These are phyloP conservation scores for Pipistrellus pipistrellus DNA, from an alignment of 2,797 vertebrate species.

Conservation along the genomic window DNA sequence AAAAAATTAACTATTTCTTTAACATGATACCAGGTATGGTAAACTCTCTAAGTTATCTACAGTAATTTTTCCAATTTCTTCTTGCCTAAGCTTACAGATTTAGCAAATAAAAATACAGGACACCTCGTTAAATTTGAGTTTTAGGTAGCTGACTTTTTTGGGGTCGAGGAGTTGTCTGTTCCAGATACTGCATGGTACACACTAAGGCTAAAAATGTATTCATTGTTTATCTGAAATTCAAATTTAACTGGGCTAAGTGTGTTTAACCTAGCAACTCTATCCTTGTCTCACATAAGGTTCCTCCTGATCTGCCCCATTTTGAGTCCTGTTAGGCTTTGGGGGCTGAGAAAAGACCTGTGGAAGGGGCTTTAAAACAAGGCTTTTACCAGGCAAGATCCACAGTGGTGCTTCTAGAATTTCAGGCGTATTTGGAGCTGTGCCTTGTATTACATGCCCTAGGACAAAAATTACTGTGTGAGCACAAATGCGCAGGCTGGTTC, in stretches of 20 bases:
- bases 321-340: constrained; percentile 38
- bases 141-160: not conserved
- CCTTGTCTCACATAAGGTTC: constrained; percentile 43
- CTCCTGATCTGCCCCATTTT: constrained; percentile 69
- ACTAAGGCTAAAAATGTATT: constrained; percentile 22
- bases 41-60: constrained; percentile 35
- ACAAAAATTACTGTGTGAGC: constrained; percentile 62
- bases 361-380: constrained; percentile 9
- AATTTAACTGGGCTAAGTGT: not conserved
- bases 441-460: constrained; percentile 25
- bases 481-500: constrained; percentile 21
- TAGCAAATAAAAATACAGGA: constrained; percentile 54
- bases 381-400: not conserved
- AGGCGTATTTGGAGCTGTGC: constrained; percentile 33
- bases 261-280: constrained; percentile 51
- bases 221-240: constrained; percentile 71
- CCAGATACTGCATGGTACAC: not conserved
- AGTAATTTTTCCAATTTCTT: constrained; percentile 52
- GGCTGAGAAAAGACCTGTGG: constrained; percentile 51
- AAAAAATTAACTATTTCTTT: constrained; percentile 14
- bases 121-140: constrained; percentile 48
- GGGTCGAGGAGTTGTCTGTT: not conserved
- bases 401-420: constrained; percentile 40
- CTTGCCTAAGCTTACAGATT: constrained; percentile 36
- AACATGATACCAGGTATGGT: not conserved